Conservation (phyloP, 1,140 invertebrate species). For the Bombus vancouverensis region DNA sequence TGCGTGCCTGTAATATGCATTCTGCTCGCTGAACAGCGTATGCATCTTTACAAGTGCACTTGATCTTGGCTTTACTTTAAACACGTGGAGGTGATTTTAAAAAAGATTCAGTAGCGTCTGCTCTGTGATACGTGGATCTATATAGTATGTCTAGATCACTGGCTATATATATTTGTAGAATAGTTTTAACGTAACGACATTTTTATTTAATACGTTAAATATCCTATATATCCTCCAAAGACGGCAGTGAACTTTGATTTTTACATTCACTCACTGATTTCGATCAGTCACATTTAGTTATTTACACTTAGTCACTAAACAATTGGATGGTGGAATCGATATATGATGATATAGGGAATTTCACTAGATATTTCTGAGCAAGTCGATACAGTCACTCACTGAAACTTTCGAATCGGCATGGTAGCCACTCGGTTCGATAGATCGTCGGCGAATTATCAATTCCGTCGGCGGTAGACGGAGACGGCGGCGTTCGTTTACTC, state of each 20-base stretch:
- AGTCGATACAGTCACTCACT: background rate
- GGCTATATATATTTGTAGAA: background rate
- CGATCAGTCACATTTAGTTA: constrained; percentile 4
- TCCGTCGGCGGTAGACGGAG: constrained; percentile 21
- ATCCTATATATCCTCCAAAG: background rate
- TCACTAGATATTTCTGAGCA: background rate
- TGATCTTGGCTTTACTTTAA: background rate
- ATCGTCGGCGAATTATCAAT: constrained; percentile 30
- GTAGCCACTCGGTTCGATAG: constrained; percentile 11
- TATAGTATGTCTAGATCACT: background rate
- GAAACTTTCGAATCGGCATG: background rate
- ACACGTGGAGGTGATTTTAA: background rate
- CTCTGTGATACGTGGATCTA: background rate
- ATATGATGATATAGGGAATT: background rate
- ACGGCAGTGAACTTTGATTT: background rate
- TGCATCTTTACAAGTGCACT: constrained; percentile 86
- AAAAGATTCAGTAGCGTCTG: no score
- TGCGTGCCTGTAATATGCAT: constrained; percentile 86
- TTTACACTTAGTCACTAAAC: constrained; percentile 9
- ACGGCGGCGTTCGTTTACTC: constrained; percentile 19
- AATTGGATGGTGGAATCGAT: background rate
- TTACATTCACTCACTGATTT: constrained; percentile 25
- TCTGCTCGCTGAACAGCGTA: constrained; percentile 93
- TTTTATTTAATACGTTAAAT: background rate
- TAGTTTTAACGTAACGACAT: background rate